phyloP scores from a whole-genome alignment of 2,888 invertebrate species.

The Bugulina stolonifera region DNA sequence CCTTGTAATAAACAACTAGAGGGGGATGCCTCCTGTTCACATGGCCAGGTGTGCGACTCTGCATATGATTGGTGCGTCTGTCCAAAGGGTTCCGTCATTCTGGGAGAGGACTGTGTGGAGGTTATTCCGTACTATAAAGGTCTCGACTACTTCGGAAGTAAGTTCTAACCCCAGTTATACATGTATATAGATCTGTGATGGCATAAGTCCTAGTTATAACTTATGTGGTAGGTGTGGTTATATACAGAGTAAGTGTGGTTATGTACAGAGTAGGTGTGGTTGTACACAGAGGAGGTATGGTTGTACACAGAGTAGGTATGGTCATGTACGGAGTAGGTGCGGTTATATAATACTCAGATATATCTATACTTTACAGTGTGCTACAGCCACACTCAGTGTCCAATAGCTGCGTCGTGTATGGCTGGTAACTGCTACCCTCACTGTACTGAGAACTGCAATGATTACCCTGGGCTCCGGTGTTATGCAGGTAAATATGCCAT shows the following conservation, averaged over 20 bases:
- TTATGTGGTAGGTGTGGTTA: no score
- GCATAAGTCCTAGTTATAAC: no score
- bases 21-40: background rate
- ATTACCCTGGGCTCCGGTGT: background rate
- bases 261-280: no score
- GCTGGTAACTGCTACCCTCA: constrained; percentile 4
- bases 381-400: background rate
- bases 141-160: background rate
- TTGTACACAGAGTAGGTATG: no score
- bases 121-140: background rate
- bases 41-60: background rate
- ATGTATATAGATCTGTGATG: no score
- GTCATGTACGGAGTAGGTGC: no score
- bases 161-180: background rate
- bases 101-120: background rate
- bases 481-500: background rate
- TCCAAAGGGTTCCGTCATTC: background rate
- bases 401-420: background rate
- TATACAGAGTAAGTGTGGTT: no score
- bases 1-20: background rate
- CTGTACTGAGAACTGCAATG: background rate
- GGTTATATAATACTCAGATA: no score
- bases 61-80: background rate
- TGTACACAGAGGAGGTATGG: no score
- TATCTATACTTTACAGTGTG: no score